phyloP scores from a whole-genome alignment of 2,113 vertebrate genomes.

The Elephas maximus region DNA sequence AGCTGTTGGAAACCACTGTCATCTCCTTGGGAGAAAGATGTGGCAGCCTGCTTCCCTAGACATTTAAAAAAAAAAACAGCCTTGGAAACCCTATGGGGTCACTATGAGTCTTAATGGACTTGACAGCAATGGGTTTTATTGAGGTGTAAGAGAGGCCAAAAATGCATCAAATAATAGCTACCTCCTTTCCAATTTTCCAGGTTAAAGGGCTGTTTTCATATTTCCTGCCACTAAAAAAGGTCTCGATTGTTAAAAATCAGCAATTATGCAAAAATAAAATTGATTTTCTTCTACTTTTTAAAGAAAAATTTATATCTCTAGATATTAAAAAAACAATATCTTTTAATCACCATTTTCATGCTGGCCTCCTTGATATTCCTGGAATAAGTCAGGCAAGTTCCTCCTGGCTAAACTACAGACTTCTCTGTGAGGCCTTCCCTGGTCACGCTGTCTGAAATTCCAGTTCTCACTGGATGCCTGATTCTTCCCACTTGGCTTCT shows the following conservation, averaged over 20 bases:
- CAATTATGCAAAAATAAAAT: background rate
- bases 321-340: background rate
- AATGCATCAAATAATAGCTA: no score
- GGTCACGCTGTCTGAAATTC: background rate
- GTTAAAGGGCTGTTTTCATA: background rate
- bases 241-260: background rate
- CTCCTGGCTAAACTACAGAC: background rate
- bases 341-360: background rate
- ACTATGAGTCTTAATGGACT: no score
- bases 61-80: no score
- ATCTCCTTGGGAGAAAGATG: no score
- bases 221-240: background rate
- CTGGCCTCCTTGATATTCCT: background rate
- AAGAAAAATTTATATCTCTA: background rate
- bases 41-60: no score
- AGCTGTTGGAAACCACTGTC: no score
- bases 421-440: no score
- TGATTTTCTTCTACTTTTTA: background rate
- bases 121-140: background rate
- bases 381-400: background rate
- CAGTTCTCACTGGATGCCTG: background rate
- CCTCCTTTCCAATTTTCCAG: background rate
- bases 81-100: no score
- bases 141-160: background rate
- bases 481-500: fast-evolving